Evolutionary conservation across 2,113 vertebrate species (phyloP), one percentile per base, ranked within the genome.

Genomic region (Pelmatolapia mariae): DNA sequence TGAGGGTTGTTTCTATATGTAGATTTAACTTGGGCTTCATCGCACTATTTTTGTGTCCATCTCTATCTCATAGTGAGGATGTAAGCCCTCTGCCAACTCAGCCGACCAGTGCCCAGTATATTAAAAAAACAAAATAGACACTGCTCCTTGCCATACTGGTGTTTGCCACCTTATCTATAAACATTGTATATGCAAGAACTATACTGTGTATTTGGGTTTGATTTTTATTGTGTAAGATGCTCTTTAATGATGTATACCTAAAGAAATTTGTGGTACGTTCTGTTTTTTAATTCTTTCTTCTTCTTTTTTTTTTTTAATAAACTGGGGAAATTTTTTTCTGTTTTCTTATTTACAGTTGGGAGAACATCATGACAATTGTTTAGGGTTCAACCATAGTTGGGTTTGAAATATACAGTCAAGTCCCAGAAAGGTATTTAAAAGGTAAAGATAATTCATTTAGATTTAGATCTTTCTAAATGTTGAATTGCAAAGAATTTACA

Each of bases 171-270:
- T 83, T 91, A 87, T 92, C 87, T 93, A 93, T 91, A 94, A 91
- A 93, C 79, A 81, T 93, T 88, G 52, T 94, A 92, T 95, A 95
- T 95, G 86, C 93, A 96, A 96, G 95, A 96, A 95, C 84, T 97
- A 96, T 96, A 95, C 81, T 96, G 96, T 96, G 96, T 97, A 97
- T 97, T 96, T 96, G 95, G 95, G 93, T 95, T 96, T 93, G 88
- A 95, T 92, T 96, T 93, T 95, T 94, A 93, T 94, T 91, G 63
- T 94, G 76, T 90, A 91, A 93, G 82, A 94, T 82, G 92, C 88
- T 94, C 93, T 94, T 94, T 91, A 93, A 92, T 93, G 85, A 95
- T 96, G 95, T 96, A 95, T 93, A 94, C 93, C 92, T 95, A 63
- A 95, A 91, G 91, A 94, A 91, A 92, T 86, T 90, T 92, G 94